Percentiles rank a stretch among this genome's conserved stretches.
phyloP scores from a whole-genome alignment of 2,113 vertebrate genomes.

The Cryptomyrus ogoouensis region DNA sequence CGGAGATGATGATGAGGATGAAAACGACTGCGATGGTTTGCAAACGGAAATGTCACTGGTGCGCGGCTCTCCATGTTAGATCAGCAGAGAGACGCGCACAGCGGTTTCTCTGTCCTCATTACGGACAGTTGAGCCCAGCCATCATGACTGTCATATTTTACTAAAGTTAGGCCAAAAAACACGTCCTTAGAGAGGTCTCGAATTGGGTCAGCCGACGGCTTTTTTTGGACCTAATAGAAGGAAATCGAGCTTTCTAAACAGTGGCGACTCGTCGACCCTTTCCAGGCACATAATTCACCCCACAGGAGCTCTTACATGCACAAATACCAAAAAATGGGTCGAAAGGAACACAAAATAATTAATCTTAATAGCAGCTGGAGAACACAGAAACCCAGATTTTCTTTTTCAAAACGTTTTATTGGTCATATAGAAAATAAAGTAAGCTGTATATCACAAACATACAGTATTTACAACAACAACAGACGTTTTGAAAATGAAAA shows the following conservation, averaged over 20 bases:
- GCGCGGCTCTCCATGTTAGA: background rate
- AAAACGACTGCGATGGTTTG: background rate
- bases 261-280: background rate
- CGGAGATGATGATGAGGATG: background rate
- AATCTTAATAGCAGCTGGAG: background rate
- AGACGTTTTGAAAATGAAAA: constrained; percentile 66
- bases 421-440: constrained; percentile 98
- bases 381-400: background rate
- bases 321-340: constrained; percentile 22
- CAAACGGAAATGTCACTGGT: background rate
- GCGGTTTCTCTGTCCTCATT: constrained; percentile 17
- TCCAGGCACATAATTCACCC: constrained; percentile 2
- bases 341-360: background rate
- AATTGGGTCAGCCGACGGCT: constrained; percentile 35
- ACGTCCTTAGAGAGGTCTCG: constrained; percentile 30
- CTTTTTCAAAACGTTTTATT: constrained; percentile 93
- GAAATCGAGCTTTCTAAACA: constrained; percentile 8
- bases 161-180: constrained; percentile 43
- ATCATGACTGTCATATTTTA: constrained; percentile 38
- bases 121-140: constrained; percentile 18
- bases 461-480: constrained; percentile 98
- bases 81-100: background rate
- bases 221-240: constrained; percentile 20
- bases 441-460: constrained; percentile 93
- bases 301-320: constrained; percentile 41